Percentiles rank a stretch among this genome's conserved stretches.
Evolutionary conservation across 2,113 vertebrate species (phyloP).

Genomic region (Actenoides lindsayi): DNA sequence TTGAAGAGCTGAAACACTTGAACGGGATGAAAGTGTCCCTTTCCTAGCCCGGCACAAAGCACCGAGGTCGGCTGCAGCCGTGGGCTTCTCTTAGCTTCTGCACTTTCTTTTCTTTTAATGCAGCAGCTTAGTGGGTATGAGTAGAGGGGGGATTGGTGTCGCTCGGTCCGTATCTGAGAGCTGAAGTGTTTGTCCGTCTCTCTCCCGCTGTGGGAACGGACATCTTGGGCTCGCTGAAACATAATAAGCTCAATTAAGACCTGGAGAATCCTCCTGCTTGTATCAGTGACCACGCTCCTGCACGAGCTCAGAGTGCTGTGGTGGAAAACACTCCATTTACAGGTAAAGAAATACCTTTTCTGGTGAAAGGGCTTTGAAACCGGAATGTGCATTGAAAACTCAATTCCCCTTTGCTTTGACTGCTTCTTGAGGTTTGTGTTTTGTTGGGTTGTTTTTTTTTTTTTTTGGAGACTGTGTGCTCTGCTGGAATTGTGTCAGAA

Average conservation of each 20-base stretch:
- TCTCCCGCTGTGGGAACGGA: neutral
- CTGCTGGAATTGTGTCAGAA: neutral
- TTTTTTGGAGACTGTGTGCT: neutral
- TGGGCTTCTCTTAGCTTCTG: neutral
- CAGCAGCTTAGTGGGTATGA: neutral
- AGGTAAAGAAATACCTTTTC: neutral
- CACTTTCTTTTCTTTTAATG: neutral
- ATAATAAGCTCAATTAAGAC: neutral
- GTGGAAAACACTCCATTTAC: neutral
- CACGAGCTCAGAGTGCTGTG: neutral
- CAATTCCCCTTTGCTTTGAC: neutral
- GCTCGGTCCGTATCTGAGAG: neutral
- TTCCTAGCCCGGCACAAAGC: neutral
- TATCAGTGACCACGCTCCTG: neutral
- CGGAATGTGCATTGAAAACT: neutral
- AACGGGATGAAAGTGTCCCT: conserved; percentile 37
- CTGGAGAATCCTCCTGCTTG: neutral
- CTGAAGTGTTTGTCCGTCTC: conserved; percentile 35
- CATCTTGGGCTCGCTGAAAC: neutral
- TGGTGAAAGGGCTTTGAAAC: neutral
- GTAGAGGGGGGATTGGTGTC: neutral
- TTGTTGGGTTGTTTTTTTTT: too few species aligned
- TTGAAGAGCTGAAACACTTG: conserved; percentile 44
- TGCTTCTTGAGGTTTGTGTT: neutral
- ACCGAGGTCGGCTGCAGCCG: neutral